phyloP scores from a whole-genome alignment of 2,797 vertebrate species.

The Valencia hispanica region DNA sequence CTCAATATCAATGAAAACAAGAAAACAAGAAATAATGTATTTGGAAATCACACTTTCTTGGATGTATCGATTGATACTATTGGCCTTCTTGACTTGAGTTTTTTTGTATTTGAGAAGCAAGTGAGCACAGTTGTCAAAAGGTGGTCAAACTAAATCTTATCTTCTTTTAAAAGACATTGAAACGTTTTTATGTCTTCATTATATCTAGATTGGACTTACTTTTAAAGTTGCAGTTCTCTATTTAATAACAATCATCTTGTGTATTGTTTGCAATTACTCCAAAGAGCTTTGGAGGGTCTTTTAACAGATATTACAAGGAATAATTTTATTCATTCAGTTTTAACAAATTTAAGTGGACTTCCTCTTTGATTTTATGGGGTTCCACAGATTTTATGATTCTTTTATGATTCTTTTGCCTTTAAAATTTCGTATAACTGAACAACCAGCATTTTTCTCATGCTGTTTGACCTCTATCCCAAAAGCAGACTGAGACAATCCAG shows the following conservation, averaged over 20 bases:
- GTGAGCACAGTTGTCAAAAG: background rate
- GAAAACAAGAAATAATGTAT: background rate
- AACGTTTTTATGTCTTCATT: background rate
- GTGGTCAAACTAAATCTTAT: background rate
- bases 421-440: too few relatives aligned
- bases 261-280: background rate
- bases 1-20: background rate
- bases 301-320: too few relatives aligned
- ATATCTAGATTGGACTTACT: background rate
- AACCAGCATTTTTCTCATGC: too few relatives aligned
- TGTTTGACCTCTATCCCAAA: too few relatives aligned
- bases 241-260: background rate
- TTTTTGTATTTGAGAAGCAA: background rate
- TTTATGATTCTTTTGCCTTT: too few relatives aligned
- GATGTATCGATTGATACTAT: background rate
- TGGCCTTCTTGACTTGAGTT: background rate
- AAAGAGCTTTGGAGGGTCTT: background rate
- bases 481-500: too few relatives aligned
- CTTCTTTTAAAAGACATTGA: background rate
- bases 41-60: background rate
- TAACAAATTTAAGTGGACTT: too few relatives aligned
- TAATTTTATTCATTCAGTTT: too few relatives aligned
- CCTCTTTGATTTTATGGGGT: too few relatives aligned
- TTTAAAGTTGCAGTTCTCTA: background rate
- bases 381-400: too few relatives aligned